Evolutionary conservation across 53 echinoderm and acorn worm genomes (phyloP).

Genomic region (Hippasteria phrygiana): DNA sequence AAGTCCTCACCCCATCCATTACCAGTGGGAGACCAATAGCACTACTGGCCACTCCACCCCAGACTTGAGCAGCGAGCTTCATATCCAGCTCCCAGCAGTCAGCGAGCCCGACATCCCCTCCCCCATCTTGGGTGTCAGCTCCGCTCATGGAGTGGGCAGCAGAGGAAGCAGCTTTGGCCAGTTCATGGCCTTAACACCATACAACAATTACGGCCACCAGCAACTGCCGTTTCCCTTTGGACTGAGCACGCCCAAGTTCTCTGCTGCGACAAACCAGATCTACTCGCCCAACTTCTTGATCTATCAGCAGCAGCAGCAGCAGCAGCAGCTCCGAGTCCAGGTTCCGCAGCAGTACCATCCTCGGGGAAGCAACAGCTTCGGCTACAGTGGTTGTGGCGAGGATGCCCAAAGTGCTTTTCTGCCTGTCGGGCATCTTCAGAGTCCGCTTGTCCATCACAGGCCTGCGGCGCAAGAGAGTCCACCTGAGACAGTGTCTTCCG

Average conservation of each 20-base stretch:
- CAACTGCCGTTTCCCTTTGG: conserved; percentile 31
- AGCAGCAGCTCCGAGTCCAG: conserved; percentile 16
- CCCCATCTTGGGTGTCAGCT: background rate
- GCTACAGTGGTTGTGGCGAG: background rate
- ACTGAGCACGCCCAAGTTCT: background rate
- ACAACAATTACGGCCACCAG: conserved; percentile 10
- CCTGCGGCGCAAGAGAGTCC: background rate
- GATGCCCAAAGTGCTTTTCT: conserved; percentile 2
- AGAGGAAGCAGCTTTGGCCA: background rate
- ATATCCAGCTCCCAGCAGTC: background rate
- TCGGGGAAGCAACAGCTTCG: conserved; percentile 1
- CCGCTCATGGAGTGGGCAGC: background rate
- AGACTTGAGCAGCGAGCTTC: conserved; percentile 9
- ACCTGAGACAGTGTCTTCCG: no score
- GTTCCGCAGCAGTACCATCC: conserved; percentile 7
- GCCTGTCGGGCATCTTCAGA: conserved; percentile 6
- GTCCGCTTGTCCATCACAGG: background rate
- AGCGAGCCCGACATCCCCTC: conserved; percentile 16
- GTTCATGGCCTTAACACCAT: background rate
- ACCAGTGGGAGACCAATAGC: conserved; percentile 26
- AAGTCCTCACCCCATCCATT: conserved; percentile 37
- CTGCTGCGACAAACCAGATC: conserved; percentile 19
- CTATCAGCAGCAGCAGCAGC: conserved; percentile 36
- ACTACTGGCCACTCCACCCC: background rate
- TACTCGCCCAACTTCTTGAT: conserved; percentile 14